These are phyloP conservation scores for Leptoclinus maculatus DNA, from an alignment of 2,797 vertebrate genomes.

Conservation along the genomic window DNA sequence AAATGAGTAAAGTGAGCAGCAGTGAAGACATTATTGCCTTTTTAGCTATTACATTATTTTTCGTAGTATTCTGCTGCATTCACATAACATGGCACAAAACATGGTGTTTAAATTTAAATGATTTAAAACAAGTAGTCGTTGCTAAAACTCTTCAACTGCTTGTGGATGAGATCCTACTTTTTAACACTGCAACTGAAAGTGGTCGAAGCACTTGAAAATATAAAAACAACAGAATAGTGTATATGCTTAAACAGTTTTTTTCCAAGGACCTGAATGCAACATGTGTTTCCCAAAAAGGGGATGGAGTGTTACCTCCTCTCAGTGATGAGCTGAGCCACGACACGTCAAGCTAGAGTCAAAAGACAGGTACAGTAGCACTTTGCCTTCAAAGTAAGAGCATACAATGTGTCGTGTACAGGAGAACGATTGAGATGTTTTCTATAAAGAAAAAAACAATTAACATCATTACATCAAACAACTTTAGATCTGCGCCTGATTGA, in stretches of 20 bases:
- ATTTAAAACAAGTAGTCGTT: background rate
- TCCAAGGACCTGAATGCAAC: conserved; percentile 27
- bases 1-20: no score
- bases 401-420: background rate
- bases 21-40: no score
- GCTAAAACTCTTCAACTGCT: background rate
- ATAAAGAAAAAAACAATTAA: no score
- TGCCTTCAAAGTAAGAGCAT: conserved; percentile 32
- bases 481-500: background rate
- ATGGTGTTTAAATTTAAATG: background rate
- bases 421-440: background rate
- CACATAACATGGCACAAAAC: background rate
- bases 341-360: fast-evolving
- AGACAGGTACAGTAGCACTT: background rate
- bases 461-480: background rate
- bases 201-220: background rate
- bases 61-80: background rate
- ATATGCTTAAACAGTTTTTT: background rate
- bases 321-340: background rate
- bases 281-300: conserved; percentile 19
- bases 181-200: background rate
- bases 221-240: background rate
- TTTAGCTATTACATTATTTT: background rate
- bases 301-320: background rate
- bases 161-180: background rate